Evolutionary conservation across 2,113 vertebrate species (phyloP).

Genomic region (Hippocampus mohnikei): DNA sequence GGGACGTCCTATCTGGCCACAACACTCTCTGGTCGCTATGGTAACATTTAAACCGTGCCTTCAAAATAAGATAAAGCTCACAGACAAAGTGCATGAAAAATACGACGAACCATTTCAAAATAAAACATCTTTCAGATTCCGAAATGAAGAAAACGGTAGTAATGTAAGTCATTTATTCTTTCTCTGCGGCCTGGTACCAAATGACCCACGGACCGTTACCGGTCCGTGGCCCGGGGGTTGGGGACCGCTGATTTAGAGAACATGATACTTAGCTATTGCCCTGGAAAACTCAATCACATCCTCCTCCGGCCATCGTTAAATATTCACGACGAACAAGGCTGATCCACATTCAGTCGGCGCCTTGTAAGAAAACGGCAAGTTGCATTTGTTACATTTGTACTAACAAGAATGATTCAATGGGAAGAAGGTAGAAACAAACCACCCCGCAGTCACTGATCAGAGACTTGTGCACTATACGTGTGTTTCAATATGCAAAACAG

Average conservation of each 20-base stretch:
- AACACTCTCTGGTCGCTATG: too few species aligned
- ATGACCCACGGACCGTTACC: too few species aligned
- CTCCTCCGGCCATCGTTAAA: conserved; percentile 47
- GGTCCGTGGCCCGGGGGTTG: too few species aligned
- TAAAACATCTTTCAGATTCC: too few species aligned
- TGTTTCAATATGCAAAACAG: conserved; percentile 18
- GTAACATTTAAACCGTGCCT: too few species aligned
- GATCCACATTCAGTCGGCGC: conserved; percentile 24
- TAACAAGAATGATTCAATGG: conserved; percentile 20
- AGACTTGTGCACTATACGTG: conserved; percentile 3
- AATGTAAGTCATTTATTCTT: too few species aligned
- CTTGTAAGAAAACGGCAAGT: conserved; percentile 16
- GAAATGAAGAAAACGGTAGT: too few species aligned
- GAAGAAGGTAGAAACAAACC: conserved; percentile 3
- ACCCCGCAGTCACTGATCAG: conserved; percentile 17
- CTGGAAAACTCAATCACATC: conserved; percentile 37
- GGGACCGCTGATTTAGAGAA: conserved; percentile 9
- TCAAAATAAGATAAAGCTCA: too few species aligned
- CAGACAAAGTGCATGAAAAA: too few species aligned
- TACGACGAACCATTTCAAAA: too few species aligned
- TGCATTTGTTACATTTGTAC: conserved; percentile 15
- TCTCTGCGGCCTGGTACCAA: too few species aligned
- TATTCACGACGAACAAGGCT: conserved; percentile 44
- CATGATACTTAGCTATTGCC: conserved; percentile 35
- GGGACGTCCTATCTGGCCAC: too few species aligned